These are phyloP conservation scores for Manis pentadactyla DNA, from an alignment of 2,797 vertebrate genomes.

Conservation along the genomic window DNA sequence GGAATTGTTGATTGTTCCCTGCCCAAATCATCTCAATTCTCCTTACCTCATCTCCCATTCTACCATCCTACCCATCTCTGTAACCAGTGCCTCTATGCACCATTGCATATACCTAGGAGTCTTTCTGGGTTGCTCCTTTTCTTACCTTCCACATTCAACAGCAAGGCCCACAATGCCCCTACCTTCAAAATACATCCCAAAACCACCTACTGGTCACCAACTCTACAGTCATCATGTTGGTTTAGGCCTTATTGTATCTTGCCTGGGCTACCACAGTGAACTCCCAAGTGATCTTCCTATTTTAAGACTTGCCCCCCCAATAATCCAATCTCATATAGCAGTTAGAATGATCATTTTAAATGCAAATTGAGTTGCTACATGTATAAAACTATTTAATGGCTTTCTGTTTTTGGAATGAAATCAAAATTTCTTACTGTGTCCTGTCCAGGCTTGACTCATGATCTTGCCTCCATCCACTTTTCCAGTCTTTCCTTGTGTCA, in stretches of 20 bases:
- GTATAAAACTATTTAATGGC: background rate
- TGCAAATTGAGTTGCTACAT: background rate
- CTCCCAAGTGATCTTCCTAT: background rate
- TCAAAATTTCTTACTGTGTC: background rate
- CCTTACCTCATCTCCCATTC: background rate
- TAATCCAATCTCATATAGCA: background rate
- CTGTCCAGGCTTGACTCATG: background rate
- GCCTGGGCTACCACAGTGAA: background rate
- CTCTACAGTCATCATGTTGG: background rate
- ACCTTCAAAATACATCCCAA: background rate
- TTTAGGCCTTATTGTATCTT: background rate
- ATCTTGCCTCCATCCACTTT: background rate
- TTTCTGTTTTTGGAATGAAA: background rate
- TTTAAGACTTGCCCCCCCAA: background rate
- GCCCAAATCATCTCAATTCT: background rate
- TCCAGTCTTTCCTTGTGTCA: background rate
- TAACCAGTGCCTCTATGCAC: background rate
- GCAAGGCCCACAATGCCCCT: background rate
- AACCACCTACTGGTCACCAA: background rate
- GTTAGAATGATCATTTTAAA: background rate
- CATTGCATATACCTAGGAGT: background rate
- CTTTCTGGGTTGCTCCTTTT: background rate
- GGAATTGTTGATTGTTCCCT: background rate
- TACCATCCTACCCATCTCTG: background rate
- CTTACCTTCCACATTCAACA: background rate